Evolutionary conservation across 2,797 vertebrate species (phyloP).

Genomic region (Myripristis murdjan): DNA sequence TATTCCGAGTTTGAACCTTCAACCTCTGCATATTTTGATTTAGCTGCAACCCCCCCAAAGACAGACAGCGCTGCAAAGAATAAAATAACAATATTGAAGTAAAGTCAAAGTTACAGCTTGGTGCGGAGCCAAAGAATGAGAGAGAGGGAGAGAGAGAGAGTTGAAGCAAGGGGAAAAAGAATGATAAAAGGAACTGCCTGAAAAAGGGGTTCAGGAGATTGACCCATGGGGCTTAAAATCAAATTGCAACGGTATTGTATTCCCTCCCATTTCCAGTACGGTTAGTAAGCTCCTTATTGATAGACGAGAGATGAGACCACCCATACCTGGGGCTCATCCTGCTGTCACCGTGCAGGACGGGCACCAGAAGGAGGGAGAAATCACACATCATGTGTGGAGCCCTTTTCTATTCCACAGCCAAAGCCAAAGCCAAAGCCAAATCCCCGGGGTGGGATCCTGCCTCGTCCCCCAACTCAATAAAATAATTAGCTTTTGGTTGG

Average conservation of each 20-base stretch:
- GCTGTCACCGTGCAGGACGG: slow-evolving; percentile 75
- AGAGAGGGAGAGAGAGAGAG: slow-evolving; percentile 41
- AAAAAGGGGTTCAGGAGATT: slow-evolving; percentile 84
- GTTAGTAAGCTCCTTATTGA: slow-evolving; percentile 89
- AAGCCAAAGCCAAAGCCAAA: slow-evolving; percentile 85
- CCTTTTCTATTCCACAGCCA: slow-evolving; percentile 80
- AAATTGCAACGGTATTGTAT: slow-evolving; percentile 88
- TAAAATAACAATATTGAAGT: slow-evolving; percentile 47
- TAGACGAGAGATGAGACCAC: slow-evolving; percentile 88
- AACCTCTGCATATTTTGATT: slow-evolving; percentile 40
- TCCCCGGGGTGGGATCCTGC: slow-evolving; percentile 84
- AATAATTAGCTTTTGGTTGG: slow-evolving; percentile 88
- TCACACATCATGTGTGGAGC: slow-evolving; percentile 74
- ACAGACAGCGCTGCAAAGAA: slow-evolving; percentile 23
- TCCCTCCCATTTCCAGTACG: slow-evolving; percentile 86
- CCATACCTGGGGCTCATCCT: slow-evolving; percentile 88
- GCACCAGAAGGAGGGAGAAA: slow-evolving; percentile 74
- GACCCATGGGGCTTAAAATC: slow-evolving; percentile 87
- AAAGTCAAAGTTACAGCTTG: slow-evolving; percentile 42
- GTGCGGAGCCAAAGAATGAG: slow-evolving; percentile 28
- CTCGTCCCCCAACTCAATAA: slow-evolving; percentile 86
- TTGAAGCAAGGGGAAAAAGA: slow-evolving; percentile 53
- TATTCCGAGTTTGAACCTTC: slow-evolving; percentile 22
- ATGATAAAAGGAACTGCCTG: slow-evolving; percentile 75
- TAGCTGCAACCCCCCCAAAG: slow-evolving; percentile 34